Evolutionary conservation across 1,140 invertebrate genomes (phyloP).

Genomic region (Oedothorax gibbosus): DNA sequence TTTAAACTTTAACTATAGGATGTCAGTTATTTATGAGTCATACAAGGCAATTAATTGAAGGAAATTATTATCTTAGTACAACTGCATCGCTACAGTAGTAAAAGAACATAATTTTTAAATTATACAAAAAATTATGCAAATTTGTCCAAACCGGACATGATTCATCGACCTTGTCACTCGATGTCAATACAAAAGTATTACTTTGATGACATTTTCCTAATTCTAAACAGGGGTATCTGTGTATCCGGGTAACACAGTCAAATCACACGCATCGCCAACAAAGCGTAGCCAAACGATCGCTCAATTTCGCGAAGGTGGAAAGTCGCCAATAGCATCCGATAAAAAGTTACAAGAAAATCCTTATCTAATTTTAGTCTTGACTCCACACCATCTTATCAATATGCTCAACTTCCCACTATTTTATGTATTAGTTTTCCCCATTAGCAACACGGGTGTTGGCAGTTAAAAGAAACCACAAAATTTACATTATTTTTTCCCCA

Average conservation of each 20-base stretch:
- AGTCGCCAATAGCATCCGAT: neutral
- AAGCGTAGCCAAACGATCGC: slow-evolving; percentile 19
- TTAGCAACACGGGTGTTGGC: slow-evolving; percentile 1
- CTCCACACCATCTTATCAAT: neutral
- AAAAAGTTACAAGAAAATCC: slow-evolving; percentile 12
- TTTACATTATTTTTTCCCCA: slow-evolving; percentile 20
- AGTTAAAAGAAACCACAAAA: neutral
- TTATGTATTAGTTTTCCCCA: neutral
- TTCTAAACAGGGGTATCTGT: slow-evolving; percentile 1
- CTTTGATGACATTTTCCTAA: slow-evolving; percentile 10
- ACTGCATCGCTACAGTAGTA: too few relatives aligned
- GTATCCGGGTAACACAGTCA: slow-evolving; percentile 14
- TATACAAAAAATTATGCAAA: too few relatives aligned
- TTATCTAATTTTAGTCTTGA: slow-evolving; percentile 11
- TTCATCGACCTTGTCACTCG: slow-evolving; percentile 4
- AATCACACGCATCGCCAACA: slow-evolving; percentile 14
- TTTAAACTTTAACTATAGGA: too few relatives aligned
- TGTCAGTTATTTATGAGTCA: too few relatives aligned
- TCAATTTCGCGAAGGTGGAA: neutral
- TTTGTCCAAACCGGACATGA: slow-evolving; percentile 5
- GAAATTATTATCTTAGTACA: too few relatives aligned
- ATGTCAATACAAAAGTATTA: neutral
- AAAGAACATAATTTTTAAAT: too few relatives aligned
- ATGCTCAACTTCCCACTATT: neutral
- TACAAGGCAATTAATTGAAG: too few relatives aligned